Evolutionary conservation across 2,797 vertebrate species (phyloP).

Genomic region (Malacoraja senta): DNA sequence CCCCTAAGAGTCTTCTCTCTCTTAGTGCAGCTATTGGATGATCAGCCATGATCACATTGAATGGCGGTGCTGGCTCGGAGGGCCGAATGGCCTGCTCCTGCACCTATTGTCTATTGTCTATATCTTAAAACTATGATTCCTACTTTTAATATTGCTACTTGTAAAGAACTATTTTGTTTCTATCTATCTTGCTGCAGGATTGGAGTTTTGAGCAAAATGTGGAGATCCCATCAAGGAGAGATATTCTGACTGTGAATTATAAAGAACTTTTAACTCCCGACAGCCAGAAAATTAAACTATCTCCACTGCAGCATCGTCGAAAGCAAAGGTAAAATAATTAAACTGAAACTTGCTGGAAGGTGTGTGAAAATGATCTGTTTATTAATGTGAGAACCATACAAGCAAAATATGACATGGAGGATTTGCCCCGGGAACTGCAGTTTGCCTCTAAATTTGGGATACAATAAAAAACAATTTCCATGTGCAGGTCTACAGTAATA

Average conservation of each 20-base stretch:
- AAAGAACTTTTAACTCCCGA: neutral
- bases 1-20: neutral
- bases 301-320: conserved; percentile 8
- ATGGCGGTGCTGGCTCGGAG: no score
- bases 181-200: neutral
- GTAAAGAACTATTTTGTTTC: neutral
- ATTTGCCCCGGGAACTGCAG: neutral
- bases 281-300: conserved; percentile 22
- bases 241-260: neutral
- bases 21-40: neutral
- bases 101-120: no score
- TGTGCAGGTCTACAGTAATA: no score
- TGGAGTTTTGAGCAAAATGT: neutral
- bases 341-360: neutral
- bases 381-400: neutral
- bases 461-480: no score
- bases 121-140: neutral
- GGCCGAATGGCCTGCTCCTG: no score
- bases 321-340: conserved; percentile 18
- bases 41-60: no score
- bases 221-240: neutral
- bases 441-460: neutral
- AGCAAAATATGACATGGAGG: neutral
- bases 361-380: neutral
- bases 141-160: neutral